Percentiles rank a stretch among this genome's conserved stretches.
These are phyloP conservation scores for Ploceus nigricollis DNA, from an alignment of 2,113 vertebrate genomes.

Conservation along the genomic window DNA sequence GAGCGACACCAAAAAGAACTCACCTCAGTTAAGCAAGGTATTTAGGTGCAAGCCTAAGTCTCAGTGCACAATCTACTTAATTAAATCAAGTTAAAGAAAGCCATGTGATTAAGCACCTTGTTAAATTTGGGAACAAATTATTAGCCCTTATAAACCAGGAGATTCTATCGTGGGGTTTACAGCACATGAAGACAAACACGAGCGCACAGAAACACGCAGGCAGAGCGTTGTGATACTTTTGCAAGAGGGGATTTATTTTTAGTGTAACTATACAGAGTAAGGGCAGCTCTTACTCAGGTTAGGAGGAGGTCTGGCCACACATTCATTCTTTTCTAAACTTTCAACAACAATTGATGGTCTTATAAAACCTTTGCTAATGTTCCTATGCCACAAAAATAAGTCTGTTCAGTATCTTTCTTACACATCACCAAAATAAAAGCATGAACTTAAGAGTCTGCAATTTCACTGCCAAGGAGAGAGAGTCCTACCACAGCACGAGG, in stretches of 20 bases:
- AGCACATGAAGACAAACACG: not conserved
- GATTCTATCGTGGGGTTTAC: not conserved
- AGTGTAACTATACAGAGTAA: not conserved
- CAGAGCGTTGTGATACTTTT: not conserved
- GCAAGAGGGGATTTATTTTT: slow-evolving; percentile 10
- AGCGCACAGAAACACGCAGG: not conserved
- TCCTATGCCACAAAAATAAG: not conserved
- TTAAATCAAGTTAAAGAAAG: slow-evolving; percentile 1
- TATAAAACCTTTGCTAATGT: not conserved
- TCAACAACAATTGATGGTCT: not conserved
- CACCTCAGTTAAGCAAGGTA: not conserved
- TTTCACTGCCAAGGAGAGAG: not conserved
- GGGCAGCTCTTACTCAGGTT: not conserved
- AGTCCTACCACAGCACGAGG: fast-evolving
- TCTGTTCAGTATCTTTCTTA: no score
- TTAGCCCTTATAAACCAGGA: slow-evolving; percentile 10
- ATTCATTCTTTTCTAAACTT: not conserved
- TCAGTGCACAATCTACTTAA: not conserved
- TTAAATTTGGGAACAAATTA: slow-evolving; percentile 41
- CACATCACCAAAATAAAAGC: not conserved
- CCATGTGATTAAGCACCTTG: not conserved
- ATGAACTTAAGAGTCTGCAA: not conserved
- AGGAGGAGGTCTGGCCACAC: not conserved
- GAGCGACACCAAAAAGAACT: not conserved
- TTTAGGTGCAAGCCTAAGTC: not conserved